Evolutionary conservation across 2,888 invertebrate species (phyloP).

Genomic region (Pollenia griseotomentosa): DNA sequence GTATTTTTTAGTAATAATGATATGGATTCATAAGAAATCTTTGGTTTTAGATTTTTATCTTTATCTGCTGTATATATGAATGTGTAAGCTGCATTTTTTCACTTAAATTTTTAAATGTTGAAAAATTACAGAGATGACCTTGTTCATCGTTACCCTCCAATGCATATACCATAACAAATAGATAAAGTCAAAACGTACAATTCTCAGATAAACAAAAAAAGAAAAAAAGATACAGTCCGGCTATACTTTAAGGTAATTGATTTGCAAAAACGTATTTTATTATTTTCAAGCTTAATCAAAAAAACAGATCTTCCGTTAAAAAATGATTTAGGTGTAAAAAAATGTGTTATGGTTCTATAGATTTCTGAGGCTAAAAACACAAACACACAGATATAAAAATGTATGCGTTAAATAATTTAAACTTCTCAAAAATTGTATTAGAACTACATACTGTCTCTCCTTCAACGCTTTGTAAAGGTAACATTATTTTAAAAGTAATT

Average conservation of each 20-base stretch:
- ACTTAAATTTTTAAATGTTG: slow-evolving; percentile 54
- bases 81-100: slow-evolving; percentile 69
- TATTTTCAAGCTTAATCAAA: slow-evolving; percentile 65
- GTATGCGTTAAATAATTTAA: slow-evolving; percentile 40
- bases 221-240: slow-evolving; percentile 40
- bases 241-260: slow-evolving; percentile 69
- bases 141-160: slow-evolving; percentile 56
- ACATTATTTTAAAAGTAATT: slow-evolving; percentile 63
- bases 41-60: slow-evolving; percentile 59
- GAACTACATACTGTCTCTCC: slow-evolving; percentile 49
- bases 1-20: slow-evolving; percentile 64
- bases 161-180: slow-evolving; percentile 34
- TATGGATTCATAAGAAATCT: slow-evolving; percentile 57
- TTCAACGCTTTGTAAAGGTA: slow-evolving; percentile 73
- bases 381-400: slow-evolving; percentile 38
- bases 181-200: slow-evolving; percentile 33
- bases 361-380: slow-evolving; percentile 54
- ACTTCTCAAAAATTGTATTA: slow-evolving; percentile 54
- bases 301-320: slow-evolving; percentile 49
- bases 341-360: slow-evolving; percentile 32
- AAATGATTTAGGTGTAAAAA: slow-evolving; percentile 59
- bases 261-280: slow-evolving; percentile 65
- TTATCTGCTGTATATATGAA: slow-evolving; percentile 38
- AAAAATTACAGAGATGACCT: slow-evolving; percentile 65
- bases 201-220: slow-evolving; percentile 37